These are phyloP conservation scores for Rhabditoides inermis DNA, from an alignment of 2,888 invertebrate genomes.

Conservation along the genomic window DNA sequence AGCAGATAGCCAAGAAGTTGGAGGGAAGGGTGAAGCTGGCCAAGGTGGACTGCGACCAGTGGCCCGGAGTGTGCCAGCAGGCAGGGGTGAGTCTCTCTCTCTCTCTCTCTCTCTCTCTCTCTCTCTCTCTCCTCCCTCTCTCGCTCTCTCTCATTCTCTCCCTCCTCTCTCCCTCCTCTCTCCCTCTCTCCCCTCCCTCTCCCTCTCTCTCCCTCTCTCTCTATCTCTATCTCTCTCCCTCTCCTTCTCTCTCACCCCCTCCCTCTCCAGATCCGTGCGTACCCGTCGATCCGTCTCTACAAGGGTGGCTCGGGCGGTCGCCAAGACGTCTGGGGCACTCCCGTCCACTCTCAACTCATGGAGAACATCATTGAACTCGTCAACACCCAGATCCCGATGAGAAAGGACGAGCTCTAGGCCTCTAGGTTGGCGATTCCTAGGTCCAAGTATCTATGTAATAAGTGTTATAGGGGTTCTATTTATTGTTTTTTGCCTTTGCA, in stretches of 20 bases:
- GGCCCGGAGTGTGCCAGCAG: constrained; percentile 58
- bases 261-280: constrained; percentile 55
- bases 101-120: neutral
- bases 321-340: constrained; percentile 29
- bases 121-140: neutral
- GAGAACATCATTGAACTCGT: constrained; percentile 24
- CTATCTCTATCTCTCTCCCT: neutral
- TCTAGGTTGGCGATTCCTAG: too few relatives aligned
- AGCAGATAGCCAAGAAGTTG: constrained; percentile 61
- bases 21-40: constrained; percentile 61
- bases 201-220: neutral
- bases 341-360: constrained; percentile 28
- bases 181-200: neutral
- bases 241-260: neutral
- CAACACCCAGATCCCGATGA: constrained; percentile 3
- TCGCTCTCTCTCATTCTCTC: neutral
- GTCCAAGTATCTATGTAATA: too few relatives aligned
- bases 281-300: constrained; percentile 62
- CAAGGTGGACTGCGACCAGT: constrained; percentile 64
- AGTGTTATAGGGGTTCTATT: too few relatives aligned
- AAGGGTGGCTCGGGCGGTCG: constrained; percentile 27
- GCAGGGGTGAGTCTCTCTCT: constrained; percentile 50
- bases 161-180: neutral
- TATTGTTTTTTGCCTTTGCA: too few relatives aligned
- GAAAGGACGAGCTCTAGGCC: constrained; percentile 10